Percentiles rank a stretch among this genome's conserved stretches.
phyloP scores from a whole-genome alignment of 2,113 vertebrate species.

The Colius striatus region DNA sequence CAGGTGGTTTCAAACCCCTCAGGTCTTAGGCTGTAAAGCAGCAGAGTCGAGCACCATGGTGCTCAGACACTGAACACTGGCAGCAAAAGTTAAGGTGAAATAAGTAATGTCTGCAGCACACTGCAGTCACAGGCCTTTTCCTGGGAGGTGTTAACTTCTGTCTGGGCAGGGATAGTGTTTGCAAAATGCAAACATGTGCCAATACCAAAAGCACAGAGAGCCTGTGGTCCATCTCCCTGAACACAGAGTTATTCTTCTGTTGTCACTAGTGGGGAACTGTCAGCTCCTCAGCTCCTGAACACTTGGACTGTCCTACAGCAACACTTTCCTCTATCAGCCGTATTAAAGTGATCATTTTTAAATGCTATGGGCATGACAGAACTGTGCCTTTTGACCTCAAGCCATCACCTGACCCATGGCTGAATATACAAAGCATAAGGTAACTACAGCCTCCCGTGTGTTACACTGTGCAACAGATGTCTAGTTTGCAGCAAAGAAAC shows the following conservation, averaged over 20 bases:
- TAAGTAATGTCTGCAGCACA: rapidly evolving
- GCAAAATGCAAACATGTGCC: neutral
- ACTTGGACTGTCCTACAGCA: neutral
- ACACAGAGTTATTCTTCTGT: neutral
- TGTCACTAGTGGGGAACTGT: rapidly evolving
- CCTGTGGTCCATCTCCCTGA: rapidly evolving
- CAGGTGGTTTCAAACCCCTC: neutral
- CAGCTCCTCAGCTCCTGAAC: neutral
- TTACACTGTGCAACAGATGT: rapidly evolving
- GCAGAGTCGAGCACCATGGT: rapidly evolving
- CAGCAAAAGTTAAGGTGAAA: neutral
- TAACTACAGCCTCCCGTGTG: neutral
- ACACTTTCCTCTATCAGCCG: neutral
- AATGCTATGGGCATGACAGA: neutral
- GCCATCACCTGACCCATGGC: neutral
- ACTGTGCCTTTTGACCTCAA: neutral
- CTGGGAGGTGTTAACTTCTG: rapidly evolving
- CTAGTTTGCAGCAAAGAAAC: neutral
- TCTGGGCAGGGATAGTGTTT: neutral
- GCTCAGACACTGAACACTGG: neutral
- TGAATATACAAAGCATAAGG: neutral
- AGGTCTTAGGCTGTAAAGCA: neutral
- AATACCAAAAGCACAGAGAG: neutral
- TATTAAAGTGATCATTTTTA: neutral
- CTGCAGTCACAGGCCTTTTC: neutral